Evolutionary conservation across 2,888 invertebrate species (phyloP).

Genomic region (Drosophila meridiana): DNA sequence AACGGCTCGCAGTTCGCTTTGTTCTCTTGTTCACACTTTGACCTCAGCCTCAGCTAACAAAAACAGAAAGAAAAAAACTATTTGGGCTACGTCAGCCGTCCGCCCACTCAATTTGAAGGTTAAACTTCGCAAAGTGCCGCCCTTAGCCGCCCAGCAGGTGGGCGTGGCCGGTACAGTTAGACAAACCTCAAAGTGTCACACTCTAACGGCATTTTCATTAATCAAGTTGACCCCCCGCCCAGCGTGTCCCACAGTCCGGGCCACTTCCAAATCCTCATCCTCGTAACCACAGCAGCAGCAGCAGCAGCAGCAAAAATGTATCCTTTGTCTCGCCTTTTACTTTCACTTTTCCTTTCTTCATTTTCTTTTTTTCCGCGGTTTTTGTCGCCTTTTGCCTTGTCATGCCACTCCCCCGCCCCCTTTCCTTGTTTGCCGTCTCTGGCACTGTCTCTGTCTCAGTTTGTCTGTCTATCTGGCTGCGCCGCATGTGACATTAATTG

Average conservation of each 20-base stretch:
- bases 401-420: not conserved
- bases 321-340: conserved; percentile 41
- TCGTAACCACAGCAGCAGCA: conserved; percentile 36
- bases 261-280: not conserved
- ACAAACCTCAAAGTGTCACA: conserved; percentile 75
- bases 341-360: not conserved
- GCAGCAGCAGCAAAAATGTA: conserved; percentile 43
- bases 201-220: conserved; percentile 78
- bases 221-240: conserved; percentile 53
- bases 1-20: conserved; percentile 42
- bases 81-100: conserved; percentile 16
- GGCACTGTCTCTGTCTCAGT: not conserved
- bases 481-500: conserved; percentile 55
- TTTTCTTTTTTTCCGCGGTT: conserved; percentile 39
- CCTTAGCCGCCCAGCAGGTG: conserved; percentile 37
- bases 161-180: conserved; percentile 65
- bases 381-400: conserved; percentile 39
- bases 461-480: conserved; percentile 10
- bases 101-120: conserved; percentile 58
- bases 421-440: not conserved
- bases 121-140: conserved; percentile 17
- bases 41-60: not conserved
- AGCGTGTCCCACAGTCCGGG: accelerated
- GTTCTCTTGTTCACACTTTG: conserved; percentile 53
- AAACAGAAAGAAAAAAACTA: not conserved